These are phyloP conservation scores for Nannospalax galili DNA, from an alignment of 2,113 vertebrate species.

Conservation along the genomic window DNA sequence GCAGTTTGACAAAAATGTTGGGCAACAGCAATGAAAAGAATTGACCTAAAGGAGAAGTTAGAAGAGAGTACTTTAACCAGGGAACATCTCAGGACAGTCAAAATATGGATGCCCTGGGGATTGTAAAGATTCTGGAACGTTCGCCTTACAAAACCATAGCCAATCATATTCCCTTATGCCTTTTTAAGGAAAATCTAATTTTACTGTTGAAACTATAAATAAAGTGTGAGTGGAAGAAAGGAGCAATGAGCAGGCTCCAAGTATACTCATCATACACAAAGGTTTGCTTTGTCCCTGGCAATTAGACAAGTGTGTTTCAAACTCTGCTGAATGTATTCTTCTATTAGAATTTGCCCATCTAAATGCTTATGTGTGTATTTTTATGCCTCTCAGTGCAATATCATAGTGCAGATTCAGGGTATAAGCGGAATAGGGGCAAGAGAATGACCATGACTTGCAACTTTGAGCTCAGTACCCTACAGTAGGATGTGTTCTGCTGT, in stretches of 20 bases:
- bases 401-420: constrained; percentile 13
- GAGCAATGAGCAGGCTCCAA: background rate
- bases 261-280: background rate
- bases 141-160: constrained; percentile 24
- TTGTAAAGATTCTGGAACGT: background rate
- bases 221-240: constrained; percentile 37
- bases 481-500: background rate
- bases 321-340: constrained; percentile 16
- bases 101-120: background rate
- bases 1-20: background rate
- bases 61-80: background rate
- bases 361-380: constrained; percentile 54
- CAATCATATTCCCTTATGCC: background rate
- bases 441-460: background rate
- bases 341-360: constrained; percentile 7
- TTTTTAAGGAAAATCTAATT: constrained; percentile 57
- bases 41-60: background rate
- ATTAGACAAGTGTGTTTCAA: constrained; percentile 34
- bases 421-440: background rate
- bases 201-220: constrained; percentile 69
- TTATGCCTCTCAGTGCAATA: constrained; percentile 47
- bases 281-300: background rate
- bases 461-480: background rate
- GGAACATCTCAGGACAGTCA: background rate
- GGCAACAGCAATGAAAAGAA: background rate